phyloP scores from a whole-genome alignment of 2,113 vertebrate genomes.

The Dasyurus viverrinus region DNA sequence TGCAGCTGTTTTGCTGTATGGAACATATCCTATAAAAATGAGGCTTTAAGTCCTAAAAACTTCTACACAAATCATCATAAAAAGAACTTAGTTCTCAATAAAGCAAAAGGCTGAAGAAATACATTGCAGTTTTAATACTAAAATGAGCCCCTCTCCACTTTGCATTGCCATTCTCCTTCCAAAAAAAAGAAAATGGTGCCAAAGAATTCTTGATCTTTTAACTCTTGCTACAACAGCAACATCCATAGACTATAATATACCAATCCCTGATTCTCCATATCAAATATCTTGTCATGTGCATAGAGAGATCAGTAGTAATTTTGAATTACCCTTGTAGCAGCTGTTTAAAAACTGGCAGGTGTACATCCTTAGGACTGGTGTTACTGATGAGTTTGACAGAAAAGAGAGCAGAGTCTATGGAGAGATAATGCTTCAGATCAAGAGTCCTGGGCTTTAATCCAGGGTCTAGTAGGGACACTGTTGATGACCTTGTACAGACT shows the following conservation, averaged over 20 bases:
- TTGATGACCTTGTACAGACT: neutral
- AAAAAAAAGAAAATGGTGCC: neutral
- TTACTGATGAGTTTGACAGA: conserved; percentile 12
- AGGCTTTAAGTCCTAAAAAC: neutral
- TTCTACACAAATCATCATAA: neutral
- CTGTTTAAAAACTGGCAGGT: neutral
- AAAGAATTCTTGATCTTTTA: neutral
- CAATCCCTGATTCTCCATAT: neutral
- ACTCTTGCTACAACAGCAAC: neutral
- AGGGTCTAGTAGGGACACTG: neutral
- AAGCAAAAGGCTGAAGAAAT: neutral
- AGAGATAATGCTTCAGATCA: neutral
- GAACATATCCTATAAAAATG: neutral
- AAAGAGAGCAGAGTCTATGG: neutral
- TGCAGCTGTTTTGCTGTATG: neutral
- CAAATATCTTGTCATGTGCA: conserved; percentile 1
- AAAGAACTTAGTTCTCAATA: neutral
- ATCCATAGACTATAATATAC: neutral
- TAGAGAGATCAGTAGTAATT: neutral
- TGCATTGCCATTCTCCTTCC: neutral
- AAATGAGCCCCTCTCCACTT: neutral
- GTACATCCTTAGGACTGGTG: neutral
- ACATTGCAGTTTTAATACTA: neutral
- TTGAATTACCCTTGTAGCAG: neutral
- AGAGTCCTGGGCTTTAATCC: neutral